These are phyloP conservation scores for Diachasmimorpha longicaudata DNA, from an alignment of 1,140 invertebrate species.

Conservation along the genomic window DNA sequence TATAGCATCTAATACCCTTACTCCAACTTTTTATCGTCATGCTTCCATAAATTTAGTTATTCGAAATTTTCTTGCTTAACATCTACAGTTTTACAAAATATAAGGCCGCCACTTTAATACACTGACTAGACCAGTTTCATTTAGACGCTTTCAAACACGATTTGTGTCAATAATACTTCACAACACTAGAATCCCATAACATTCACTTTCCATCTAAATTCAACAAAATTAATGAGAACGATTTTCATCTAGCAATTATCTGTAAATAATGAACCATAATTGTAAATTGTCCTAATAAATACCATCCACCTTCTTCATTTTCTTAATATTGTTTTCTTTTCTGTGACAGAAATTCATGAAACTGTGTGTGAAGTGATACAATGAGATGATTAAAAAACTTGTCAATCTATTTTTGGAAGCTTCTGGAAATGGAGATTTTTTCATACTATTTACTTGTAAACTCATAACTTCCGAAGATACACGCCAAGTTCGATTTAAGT, in stretches of 20 bases:
- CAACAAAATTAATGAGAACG: slow-evolving; percentile 59
- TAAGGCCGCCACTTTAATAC: slow-evolving; percentile 64
- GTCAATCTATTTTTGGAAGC: background rate
- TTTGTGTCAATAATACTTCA: slow-evolving; percentile 23
- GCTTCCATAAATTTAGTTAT: slow-evolving; percentile 14
- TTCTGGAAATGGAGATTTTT: too few relatives aligned
- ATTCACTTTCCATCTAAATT: slow-evolving; percentile 27
- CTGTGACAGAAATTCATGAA: background rate
- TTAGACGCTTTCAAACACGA: slow-evolving; percentile 37
- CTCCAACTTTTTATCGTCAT: slow-evolving; percentile 3
- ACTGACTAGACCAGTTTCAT: slow-evolving; percentile 64
- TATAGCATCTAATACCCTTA: background rate
- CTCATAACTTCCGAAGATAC: too few relatives aligned
- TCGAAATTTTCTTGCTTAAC: slow-evolving; percentile 11
- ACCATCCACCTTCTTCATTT: slow-evolving; percentile 14
- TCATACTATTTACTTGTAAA: too few relatives aligned
- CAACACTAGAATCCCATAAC: slow-evolving; percentile 9
- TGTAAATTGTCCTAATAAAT: slow-evolving; percentile 27
- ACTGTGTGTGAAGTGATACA: background rate
- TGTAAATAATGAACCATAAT: slow-evolving; percentile 46
- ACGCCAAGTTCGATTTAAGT: too few relatives aligned
- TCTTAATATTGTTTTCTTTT: slow-evolving; percentile 7
- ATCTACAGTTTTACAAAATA: slow-evolving; percentile 54
- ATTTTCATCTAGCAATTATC: slow-evolving; percentile 45
- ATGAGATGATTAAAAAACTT: background rate